Conservation (phyloP, 2,888 invertebrate genomes). For the Steinernema scapterisci region DNA sequence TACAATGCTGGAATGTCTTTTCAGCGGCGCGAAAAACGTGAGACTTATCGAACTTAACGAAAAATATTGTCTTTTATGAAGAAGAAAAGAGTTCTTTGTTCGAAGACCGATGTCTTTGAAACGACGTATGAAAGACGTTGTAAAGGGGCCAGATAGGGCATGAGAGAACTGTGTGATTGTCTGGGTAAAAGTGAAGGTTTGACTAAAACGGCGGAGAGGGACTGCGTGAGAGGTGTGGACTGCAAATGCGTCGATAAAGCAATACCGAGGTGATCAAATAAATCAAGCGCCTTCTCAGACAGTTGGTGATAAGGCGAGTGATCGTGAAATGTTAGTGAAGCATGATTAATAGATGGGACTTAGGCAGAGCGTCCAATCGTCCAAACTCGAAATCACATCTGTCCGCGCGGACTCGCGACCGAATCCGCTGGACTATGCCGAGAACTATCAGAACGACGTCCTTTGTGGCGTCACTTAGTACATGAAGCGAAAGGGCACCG, state of each 20-base stretch:
- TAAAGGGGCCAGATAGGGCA: no score
- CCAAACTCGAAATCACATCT: no score
- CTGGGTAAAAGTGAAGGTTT: not conserved
- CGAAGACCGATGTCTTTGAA: no score
- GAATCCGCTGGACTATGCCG: not conserved
- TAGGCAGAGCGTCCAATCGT: not conserved
- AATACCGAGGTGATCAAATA: slow-evolving; percentile 19
- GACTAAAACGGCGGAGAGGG: no score
- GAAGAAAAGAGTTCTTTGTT: not conserved
- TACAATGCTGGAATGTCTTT: no score
- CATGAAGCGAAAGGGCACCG: no score
- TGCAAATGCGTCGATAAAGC: not conserved
- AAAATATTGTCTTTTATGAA: not conserved
- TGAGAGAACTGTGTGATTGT: no score
- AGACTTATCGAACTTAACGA: no score
- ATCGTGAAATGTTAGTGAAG: not conserved
- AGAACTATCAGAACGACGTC: not conserved
- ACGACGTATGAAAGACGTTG: no score
- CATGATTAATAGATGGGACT: not conserved
- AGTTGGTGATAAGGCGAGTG: slow-evolving; percentile 5
- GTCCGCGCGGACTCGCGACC: not conserved
- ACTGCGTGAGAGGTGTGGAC: not conserved
- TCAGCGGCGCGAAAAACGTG: no score
- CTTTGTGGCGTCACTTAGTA: no score
- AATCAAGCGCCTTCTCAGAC: slow-evolving; percentile 13